A percentile compares a stretch with the other conserved stretches of the same genome.
Conservation (phyloP, 2,113 vertebrate species). For the Grammomys dolichurus region DNA sequence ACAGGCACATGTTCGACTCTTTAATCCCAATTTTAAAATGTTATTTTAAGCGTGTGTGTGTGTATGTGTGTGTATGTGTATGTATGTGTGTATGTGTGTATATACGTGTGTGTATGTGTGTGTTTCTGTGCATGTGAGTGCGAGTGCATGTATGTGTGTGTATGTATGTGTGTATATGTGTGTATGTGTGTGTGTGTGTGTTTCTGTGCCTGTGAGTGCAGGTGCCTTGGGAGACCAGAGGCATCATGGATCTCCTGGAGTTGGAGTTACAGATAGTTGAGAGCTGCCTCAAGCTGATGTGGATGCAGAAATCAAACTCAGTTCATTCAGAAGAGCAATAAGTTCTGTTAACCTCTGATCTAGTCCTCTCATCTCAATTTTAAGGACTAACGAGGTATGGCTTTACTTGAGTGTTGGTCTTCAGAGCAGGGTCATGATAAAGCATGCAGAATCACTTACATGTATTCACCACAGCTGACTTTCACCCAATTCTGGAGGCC, state of each 20-base stretch:
- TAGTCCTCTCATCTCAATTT: background rate
- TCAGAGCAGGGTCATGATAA: background rate
- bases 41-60: background rate
- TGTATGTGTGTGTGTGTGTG: background rate
- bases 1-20: background rate
- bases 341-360: background rate
- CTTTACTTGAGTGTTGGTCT: fast-evolving
- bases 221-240: too few relatives aligned
- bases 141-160: too few relatives aligned
- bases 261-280: background rate
- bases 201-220: background rate
- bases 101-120: background rate
- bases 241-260: background rate
- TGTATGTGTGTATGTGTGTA: background rate
- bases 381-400: background rate
- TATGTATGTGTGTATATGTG: background rate
- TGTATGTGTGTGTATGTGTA: background rate
- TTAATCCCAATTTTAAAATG: background rate
- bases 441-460: background rate
- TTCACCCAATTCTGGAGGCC: background rate
- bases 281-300: background rate
- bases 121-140: background rate
- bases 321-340: background rate
- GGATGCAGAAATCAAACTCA: background rate
- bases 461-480: background rate